These are phyloP conservation scores for Augochlora pura DNA, from an alignment of 1,140 invertebrate genomes.

Conservation along the genomic window DNA sequence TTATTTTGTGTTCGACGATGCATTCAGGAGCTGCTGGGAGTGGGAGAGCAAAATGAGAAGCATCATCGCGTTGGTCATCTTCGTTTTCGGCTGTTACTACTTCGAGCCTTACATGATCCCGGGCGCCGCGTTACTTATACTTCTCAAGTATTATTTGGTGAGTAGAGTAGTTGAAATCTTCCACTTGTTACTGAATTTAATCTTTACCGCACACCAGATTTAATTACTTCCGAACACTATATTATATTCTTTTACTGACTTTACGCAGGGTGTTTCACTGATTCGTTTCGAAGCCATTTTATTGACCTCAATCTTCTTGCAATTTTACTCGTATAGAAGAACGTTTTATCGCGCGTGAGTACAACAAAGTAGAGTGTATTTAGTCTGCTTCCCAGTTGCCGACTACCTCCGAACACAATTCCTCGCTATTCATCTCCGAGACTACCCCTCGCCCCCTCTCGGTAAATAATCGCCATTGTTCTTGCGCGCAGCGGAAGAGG, in stretches of 20 bases:
- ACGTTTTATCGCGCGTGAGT: neutral
- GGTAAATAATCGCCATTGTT: neutral
- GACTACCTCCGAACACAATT: neutral
- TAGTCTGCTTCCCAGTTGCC: neutral
- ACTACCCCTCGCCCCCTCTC: neutral
- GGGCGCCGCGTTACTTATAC: slow-evolving; percentile 86
- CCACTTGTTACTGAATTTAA: neutral
- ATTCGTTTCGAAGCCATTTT: neutral
- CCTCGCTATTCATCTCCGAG: too few relatives aligned
- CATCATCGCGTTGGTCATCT: slow-evolving; percentile 91
- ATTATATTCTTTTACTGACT: neutral
- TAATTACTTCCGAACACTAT: neutral
- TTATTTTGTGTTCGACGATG: slow-evolving; percentile 10
- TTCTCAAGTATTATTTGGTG: slow-evolving; percentile 88
- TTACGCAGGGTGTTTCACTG: neutral
- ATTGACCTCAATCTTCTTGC: neutral
- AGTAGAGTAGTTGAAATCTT: slow-evolving; percentile 63
- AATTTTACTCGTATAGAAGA: neutral
- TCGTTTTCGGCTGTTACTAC: slow-evolving; percentile 90
- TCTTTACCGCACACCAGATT: neutral
- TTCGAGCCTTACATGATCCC: slow-evolving; percentile 95
- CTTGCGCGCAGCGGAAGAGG: neutral
- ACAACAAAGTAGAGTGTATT: neutral
- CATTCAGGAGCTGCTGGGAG: slow-evolving; percentile 93
- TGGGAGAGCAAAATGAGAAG: slow-evolving; percentile 97